Evolutionary conservation across 1,140 invertebrate genomes (phyloP).

Genomic region (Leguminivora glycinivorella): DNA sequence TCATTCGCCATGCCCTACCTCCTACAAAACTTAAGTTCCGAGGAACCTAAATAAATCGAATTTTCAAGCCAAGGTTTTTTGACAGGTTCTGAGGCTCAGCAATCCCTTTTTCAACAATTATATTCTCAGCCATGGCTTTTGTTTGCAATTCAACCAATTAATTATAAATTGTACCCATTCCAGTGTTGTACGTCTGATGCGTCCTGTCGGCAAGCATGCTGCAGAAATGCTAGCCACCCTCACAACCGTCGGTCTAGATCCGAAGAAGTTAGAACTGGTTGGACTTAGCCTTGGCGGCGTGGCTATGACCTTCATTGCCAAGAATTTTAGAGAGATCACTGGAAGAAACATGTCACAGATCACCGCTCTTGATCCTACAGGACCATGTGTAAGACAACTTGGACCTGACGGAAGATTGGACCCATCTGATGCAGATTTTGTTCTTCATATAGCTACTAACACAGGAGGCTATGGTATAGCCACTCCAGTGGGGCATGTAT

Average conservation of each 20-base stretch:
- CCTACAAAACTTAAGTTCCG: too few relatives aligned
- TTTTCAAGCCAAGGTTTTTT: too few relatives aligned
- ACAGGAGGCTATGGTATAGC: conserved; percentile 84
- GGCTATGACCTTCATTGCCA: conserved; percentile 57
- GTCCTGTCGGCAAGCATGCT: conserved; percentile 49
- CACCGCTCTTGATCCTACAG: conserved; percentile 61
- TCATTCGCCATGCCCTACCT: too few relatives aligned
- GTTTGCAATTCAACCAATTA: not conserved
- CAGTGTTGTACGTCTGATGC: conserved; percentile 55
- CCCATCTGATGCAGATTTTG: conserved; percentile 58
- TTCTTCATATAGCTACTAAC: conserved; percentile 84
- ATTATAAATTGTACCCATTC: conserved; percentile 37
- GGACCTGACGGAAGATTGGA: conserved; percentile 58
- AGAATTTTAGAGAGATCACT: conserved; percentile 55
- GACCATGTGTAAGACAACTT: conserved; percentile 62
- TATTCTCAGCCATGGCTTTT: too few relatives aligned
- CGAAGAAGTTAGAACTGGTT: conserved; percentile 54
- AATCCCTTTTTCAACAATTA: too few relatives aligned
- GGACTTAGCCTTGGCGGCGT: conserved; percentile 64
- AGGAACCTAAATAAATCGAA: too few relatives aligned
- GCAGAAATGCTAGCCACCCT: conserved; percentile 57
- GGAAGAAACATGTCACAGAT: conserved; percentile 58
- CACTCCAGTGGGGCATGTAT: conserved; percentile 81
- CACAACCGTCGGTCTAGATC: conserved; percentile 48
- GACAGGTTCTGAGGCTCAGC: too few relatives aligned